These are phyloP conservation scores for Aleiodes leptofemur DNA, from an alignment of 2,888 invertebrate species.

Conservation along the genomic window DNA sequence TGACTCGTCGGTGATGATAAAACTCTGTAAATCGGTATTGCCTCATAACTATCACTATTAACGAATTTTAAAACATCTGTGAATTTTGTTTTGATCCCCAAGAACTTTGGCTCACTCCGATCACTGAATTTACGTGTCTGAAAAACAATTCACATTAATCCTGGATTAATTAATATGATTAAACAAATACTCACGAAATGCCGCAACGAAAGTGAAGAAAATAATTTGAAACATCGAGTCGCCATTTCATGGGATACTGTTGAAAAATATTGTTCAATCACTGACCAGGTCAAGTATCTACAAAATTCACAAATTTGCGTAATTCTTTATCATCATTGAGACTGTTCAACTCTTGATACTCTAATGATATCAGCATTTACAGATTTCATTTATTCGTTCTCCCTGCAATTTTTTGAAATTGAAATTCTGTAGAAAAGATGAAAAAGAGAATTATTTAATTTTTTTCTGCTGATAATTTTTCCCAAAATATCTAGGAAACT, in stretches of 20 bases:
- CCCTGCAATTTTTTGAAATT: too few relatives aligned
- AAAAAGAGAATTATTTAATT: too few relatives aligned
- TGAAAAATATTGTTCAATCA: neutral
- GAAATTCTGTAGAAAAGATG: too few relatives aligned
- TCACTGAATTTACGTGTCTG: slow-evolving; percentile 51
- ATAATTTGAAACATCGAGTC: slow-evolving; percentile 38
- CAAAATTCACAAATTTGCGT: slow-evolving; percentile 46
- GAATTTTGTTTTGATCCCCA: slow-evolving; percentile 81
- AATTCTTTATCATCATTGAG: slow-evolving; percentile 49
- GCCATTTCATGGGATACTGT: slow-evolving; percentile 47
- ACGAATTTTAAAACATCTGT: slow-evolving; percentile 80
- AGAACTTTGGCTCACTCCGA: slow-evolving; percentile 76
- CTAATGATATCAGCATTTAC: slow-evolving; percentile 33
- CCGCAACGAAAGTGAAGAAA: slow-evolving; percentile 28
- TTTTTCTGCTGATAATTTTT: too few relatives aligned
- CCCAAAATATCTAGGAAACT: too few relatives aligned
- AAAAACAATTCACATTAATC: slow-evolving; percentile 22
- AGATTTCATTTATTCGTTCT: neutral
- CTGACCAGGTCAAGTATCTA: slow-evolving; percentile 41
- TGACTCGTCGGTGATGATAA: slow-evolving; percentile 84
- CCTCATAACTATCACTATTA: slow-evolving; percentile 77
- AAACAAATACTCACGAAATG: slow-evolving; percentile 37
- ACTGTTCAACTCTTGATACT: slow-evolving; percentile 28
- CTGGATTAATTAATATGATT: neutral
- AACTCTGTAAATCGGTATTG: slow-evolving; percentile 85